Evolutionary conservation across 2,113 vertebrate genomes (phyloP).

Genomic region (Hydrolagus affinis): DNA sequence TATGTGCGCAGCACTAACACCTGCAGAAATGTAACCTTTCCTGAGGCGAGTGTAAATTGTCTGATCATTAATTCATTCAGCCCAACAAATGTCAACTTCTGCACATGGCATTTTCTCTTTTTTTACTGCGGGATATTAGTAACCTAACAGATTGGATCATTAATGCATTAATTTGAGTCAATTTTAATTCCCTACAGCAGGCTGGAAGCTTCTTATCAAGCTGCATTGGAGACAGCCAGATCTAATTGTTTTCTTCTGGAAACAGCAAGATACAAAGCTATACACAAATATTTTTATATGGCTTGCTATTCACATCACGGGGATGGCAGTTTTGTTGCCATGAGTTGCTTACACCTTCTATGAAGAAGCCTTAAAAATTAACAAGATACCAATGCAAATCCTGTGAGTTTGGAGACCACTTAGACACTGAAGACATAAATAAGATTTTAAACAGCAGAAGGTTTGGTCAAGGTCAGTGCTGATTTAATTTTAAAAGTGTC

Average conservation of each 20-base stretch:
- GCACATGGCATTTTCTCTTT: background rate
- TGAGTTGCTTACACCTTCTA: background rate
- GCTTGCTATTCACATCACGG: background rate
- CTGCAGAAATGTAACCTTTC: background rate
- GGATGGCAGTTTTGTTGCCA: background rate
- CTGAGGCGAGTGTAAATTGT: background rate
- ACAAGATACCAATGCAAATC: background rate
- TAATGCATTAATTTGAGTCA: slow-evolving; percentile 19
- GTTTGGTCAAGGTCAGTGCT: background rate
- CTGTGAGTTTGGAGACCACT: background rate
- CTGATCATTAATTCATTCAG: background rate
- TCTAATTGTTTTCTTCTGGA: slow-evolving; percentile 6
- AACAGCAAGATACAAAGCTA: background rate
- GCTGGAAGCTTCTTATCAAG: slow-evolving; percentile 5
- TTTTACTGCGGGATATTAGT: slow-evolving; percentile 8
- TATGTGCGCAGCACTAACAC: background rate
- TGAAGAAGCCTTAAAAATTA: background rate
- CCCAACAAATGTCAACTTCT: slow-evolving; percentile 13
- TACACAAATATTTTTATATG: background rate
- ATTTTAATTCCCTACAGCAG: background rate
- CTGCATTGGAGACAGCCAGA: background rate
- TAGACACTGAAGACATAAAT: background rate
- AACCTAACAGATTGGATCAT: slow-evolving; percentile 19
- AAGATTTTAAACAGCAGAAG: slow-evolving; percentile 2
- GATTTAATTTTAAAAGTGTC: background rate